Conservation (phyloP, 2,888 invertebrate genomes). For the Myathropa florea region DNA sequence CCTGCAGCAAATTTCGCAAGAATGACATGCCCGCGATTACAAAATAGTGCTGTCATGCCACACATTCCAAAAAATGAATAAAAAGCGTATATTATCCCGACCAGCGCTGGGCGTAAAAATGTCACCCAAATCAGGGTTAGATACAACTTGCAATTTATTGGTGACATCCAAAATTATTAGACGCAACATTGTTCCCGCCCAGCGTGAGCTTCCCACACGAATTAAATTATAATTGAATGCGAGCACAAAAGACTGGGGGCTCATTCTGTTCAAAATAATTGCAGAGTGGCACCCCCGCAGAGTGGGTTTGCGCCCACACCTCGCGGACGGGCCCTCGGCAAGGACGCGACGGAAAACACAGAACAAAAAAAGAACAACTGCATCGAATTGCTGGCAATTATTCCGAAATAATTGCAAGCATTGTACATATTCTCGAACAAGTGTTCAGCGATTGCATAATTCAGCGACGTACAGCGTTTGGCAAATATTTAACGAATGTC, state of each 20-base stretch:
- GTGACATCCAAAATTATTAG: neutral
- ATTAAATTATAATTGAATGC: constrained; percentile 18
- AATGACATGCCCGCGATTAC: neutral
- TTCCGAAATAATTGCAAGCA: constrained; percentile 49
- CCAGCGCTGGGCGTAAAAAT: neutral
- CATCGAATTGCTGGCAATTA: constrained; percentile 26
- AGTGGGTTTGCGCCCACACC: neutral
- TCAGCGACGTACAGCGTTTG: constrained; percentile 34
- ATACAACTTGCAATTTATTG: neutral
- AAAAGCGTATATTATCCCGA: neutral
- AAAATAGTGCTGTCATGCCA: neutral
- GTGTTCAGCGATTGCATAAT: constrained; percentile 46
- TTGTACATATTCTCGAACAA: constrained; percentile 27
- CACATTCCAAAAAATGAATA: neutral
- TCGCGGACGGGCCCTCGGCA: neutral
- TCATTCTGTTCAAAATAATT: constrained; percentile 4
- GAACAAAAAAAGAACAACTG: constrained; percentile 2
- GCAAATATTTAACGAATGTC: constrained; percentile 61
- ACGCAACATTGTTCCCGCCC: neutral
- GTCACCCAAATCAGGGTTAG: neutral
- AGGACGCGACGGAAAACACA: neutral
- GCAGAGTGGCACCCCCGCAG: neutral
- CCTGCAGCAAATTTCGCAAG: neutral
- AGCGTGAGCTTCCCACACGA: neutral
- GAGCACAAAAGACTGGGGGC: neutral